phyloP scores from a whole-genome alignment of 2,797 vertebrate genomes.

The Graptemys geographica region DNA sequence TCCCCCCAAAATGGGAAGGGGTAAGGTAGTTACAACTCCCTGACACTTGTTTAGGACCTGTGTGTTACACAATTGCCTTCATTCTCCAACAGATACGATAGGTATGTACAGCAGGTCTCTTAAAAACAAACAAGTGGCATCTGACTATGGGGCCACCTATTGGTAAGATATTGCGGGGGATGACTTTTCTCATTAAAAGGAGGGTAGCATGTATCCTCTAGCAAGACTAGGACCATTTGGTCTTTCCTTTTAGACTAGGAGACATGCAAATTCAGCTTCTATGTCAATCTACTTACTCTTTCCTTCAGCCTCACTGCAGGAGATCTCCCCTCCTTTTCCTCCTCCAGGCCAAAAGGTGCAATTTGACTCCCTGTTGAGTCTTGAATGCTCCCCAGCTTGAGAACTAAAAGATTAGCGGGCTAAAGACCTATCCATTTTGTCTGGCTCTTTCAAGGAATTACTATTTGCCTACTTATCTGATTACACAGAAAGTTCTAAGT shows the following conservation, averaged over 20 bases:
- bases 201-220: background rate
- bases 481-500: background rate
- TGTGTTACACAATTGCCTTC: background rate
- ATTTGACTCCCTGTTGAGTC: background rate
- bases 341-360: background rate
- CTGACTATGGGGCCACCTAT: background rate
- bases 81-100: background rate
- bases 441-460: background rate
- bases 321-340: background rate
- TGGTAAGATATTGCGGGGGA: background rate
- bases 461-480: background rate
- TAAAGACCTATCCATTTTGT: background rate
- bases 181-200: background rate
- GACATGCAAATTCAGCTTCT: background rate
- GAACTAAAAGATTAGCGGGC: background rate
- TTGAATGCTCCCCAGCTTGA: background rate
- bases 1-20: background rate
- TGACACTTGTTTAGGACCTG: background rate
- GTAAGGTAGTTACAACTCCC: background rate
- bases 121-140: background rate
- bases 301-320: background rate
- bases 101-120: background rate
- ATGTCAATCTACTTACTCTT: background rate
- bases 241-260: background rate
- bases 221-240: background rate